Evolutionary conservation across 2,797 vertebrate genomes (phyloP), one percentile per base, ranked within the genome.

Genomic region (Podarcis siculus): DNA sequence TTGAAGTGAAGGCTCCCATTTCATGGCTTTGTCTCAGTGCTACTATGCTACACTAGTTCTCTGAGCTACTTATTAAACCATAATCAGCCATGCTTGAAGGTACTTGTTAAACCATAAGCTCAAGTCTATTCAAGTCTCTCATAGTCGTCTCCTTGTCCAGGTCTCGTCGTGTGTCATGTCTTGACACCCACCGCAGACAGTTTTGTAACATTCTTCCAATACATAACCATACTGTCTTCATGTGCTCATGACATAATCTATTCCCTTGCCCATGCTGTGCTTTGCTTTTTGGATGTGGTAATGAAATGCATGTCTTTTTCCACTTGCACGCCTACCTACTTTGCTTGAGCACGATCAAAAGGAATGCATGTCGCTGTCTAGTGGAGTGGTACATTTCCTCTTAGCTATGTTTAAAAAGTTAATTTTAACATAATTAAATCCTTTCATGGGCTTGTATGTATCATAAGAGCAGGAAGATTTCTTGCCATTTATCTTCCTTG

Each of bases 41-140:
- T 45, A 19, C 83, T 80, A 49, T 66, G 49, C 77, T 72, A 49
- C 35, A 23, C 49, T 89, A 80, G 67, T 37, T 85, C 32, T 75
- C 32, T 81, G 39, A 55, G 88, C 83, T 89, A 89, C 27, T 67
- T 67, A 89, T 89, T 89, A 89, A 85, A 64, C 83, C 27, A 69
- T 76, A 76, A 30, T 69, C 83, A 82, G 35, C 77, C 78, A 89
- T 82, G 71, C 88, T 69, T 89, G 83, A 81, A 89, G 32, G 45
- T 81, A 76, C 78, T 86, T 89, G 71, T 86, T 89, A 80, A 89
- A 86, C 88, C 83, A 77, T 89, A 86, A 89, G 61, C 71, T 55
- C 42, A 86, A 55, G 83, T 64, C 77, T 89, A 55, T 32, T 85
- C 71, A 80, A 80, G 72, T 81, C 42, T 61, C 7, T 84, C n/a